A percentile compares a stretch with the other conserved stretches of the same genome.
phyloP scores from a whole-genome alignment of 2,797 vertebrate genomes.

The Tenualosa thibaudeaui region DNA sequence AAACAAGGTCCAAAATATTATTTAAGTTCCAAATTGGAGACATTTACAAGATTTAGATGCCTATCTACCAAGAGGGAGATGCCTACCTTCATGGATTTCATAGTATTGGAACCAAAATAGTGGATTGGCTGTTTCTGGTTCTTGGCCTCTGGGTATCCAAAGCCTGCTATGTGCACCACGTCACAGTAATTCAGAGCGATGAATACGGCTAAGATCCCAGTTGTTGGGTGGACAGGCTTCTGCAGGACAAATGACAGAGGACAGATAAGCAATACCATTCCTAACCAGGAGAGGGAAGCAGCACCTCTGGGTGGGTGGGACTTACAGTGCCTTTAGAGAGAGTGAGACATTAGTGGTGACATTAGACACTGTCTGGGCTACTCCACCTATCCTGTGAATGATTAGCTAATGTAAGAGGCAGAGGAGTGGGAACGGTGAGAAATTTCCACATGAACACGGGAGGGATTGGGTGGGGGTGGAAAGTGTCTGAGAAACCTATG shows the following conservation, averaged over 20 bases:
- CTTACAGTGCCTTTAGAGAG: neutral
- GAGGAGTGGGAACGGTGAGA: neutral
- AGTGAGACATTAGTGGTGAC: neutral
- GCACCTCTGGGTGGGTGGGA: neutral
- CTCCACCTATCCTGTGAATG: neutral
- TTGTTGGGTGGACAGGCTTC: conserved; percentile 81
- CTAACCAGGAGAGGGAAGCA: neutral
- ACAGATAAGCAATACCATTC: neutral
- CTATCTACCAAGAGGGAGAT: neutral
- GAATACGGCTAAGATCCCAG: conserved; percentile 87
- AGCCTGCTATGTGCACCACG: conserved; percentile 87
- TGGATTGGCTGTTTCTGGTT: conserved; percentile 84
- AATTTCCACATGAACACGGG: neutral
- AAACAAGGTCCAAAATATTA: no score
- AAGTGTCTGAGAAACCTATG: neutral
- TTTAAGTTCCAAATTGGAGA: neutral
- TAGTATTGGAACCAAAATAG: conserved; percentile 86
- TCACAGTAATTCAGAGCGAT: conserved; percentile 93
- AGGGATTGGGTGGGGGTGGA: neutral
- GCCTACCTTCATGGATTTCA: conserved; percentile 89
- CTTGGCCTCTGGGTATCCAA: conserved; percentile 82
- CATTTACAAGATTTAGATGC: neutral
- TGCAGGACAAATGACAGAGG: conserved; percentile 52
- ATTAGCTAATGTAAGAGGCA: neutral
- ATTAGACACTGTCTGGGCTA: neutral